Percentiles rank a stretch among this genome's conserved stretches.
These are phyloP conservation scores for Alentia gelatinosa DNA, from an alignment of 2,888 invertebrate genomes.

Conservation along the genomic window DNA sequence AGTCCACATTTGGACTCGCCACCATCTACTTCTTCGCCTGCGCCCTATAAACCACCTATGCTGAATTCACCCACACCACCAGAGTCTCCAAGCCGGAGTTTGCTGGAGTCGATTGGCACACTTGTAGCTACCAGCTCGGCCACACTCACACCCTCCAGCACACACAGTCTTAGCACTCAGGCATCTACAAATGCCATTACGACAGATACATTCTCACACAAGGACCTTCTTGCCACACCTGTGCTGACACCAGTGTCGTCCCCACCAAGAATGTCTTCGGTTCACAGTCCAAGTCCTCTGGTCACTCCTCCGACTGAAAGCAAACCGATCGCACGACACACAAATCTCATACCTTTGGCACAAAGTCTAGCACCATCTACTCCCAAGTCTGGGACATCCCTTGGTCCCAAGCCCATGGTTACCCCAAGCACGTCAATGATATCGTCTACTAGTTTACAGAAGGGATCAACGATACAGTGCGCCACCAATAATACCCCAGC, in stretches of 20 bases:
- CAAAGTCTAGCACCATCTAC: constrained; percentile 17
- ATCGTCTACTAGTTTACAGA: not conserved
- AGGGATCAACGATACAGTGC: not conserved
- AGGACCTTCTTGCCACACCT: not conserved
- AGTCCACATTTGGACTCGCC: constrained; percentile 11
- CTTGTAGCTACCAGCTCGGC: constrained; percentile 37
- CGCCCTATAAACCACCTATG: not conserved
- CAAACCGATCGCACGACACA: constrained; percentile 8
- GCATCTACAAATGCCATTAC: constrained; percentile 12
- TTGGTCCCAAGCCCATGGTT: not conserved
- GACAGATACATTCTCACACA: constrained; percentile 34
- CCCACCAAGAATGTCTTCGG: not conserved
- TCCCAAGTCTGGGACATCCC: not conserved
- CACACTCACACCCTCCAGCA: not conserved
- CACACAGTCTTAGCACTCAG: not conserved
- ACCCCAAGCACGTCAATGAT: not conserved
- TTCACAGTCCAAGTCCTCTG: not conserved
- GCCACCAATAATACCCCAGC: not conserved
- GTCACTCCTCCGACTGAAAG: not conserved
- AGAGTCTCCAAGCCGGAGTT: not conserved
- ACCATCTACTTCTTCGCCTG: not conserved
- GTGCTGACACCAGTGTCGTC: constrained; percentile 16
- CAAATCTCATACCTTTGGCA: constrained; percentile 7
- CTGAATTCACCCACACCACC: not conserved
- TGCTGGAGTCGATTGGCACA: not conserved